A percentile compares a stretch with the other conserved stretches of the same genome.
Evolutionary conservation across 2,888 invertebrate species (phyloP).

Genomic region (Chrysolina oricalcia): DNA sequence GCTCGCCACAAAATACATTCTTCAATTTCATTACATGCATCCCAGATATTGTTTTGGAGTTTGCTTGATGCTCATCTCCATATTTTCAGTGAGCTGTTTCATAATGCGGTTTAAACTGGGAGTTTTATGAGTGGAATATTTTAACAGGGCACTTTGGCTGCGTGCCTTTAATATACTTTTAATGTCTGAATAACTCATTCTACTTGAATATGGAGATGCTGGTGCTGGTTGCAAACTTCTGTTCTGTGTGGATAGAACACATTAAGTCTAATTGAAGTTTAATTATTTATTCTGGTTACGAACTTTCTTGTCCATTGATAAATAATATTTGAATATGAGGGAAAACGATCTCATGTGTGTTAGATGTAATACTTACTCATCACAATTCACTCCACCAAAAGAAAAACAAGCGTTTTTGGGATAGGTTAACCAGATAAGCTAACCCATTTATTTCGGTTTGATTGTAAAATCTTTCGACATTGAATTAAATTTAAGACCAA

Average conservation of each 20-base stretch:
- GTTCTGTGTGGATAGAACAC: not conserved
- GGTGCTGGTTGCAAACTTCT: slow-evolving; percentile 2
- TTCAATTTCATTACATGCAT: not conserved
- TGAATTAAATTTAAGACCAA: too few relatives aligned
- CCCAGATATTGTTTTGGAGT: slow-evolving; percentile 25
- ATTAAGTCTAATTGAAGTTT: slow-evolving; percentile 13
- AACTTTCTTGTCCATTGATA: not conserved
- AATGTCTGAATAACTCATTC: slow-evolving; percentile 28
- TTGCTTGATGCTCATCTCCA: slow-evolving; percentile 35
- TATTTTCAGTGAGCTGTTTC: slow-evolving; percentile 30
- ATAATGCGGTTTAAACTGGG: slow-evolving; percentile 7
- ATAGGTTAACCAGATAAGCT: too few relatives aligned
- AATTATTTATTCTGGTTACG: not conserved
- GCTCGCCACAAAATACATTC: not conserved
- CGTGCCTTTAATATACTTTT: slow-evolving; percentile 31
- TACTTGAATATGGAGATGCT: slow-evolving; percentile 19
- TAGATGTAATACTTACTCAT: too few relatives aligned
- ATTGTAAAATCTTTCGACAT: too few relatives aligned
- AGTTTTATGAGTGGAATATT: slow-evolving; percentile 37
- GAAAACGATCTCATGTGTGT: too few relatives aligned
- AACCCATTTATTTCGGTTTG: too few relatives aligned
- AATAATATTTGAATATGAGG: too few relatives aligned
- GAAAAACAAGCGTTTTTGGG: too few relatives aligned
- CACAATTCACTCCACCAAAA: too few relatives aligned
- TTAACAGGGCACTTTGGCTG: slow-evolving; percentile 28